These are phyloP conservation scores for Ceratina australensis DNA, from an alignment of 1,140 invertebrate species.

Conservation along the genomic window DNA sequence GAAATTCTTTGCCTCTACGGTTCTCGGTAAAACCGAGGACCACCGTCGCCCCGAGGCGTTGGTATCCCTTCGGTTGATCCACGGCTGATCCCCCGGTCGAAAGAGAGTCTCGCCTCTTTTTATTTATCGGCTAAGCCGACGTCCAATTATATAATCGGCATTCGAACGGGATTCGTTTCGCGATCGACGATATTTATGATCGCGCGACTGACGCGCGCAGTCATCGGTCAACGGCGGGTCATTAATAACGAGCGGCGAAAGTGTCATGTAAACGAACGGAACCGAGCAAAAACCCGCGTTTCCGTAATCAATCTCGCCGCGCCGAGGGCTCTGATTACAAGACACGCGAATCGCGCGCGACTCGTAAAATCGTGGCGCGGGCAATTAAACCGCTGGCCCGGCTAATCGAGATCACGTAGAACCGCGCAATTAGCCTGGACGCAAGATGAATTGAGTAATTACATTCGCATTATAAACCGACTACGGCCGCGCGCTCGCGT, in stretches of 20 bases:
- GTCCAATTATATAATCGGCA: slow-evolving; percentile 16
- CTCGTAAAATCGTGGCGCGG: slow-evolving; percentile 51
- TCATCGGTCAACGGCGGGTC: neutral
- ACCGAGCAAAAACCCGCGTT: slow-evolving; percentile 10
- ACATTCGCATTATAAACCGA: slow-evolving; percentile 56
- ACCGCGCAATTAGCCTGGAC: slow-evolving; percentile 40
- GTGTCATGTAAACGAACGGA: slow-evolving; percentile 20
- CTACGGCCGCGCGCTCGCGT: neutral
- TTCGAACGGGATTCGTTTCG: neutral
- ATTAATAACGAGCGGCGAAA: slow-evolving; percentile 18
- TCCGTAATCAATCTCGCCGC: slow-evolving; percentile 53
- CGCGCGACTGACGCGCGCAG: neutral
- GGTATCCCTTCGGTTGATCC: slow-evolving; percentile 65
- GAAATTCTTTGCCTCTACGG: slow-evolving; percentile 73
- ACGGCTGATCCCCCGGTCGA: slow-evolving; percentile 37
- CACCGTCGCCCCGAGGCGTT: slow-evolving; percentile 61
- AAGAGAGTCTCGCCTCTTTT: slow-evolving; percentile 27
- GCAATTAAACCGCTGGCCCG: slow-evolving; percentile 46
- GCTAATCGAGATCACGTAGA: slow-evolving; percentile 53
- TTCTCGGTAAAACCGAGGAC: slow-evolving; percentile 70
- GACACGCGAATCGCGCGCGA: slow-evolving; percentile 52
- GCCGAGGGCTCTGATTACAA: slow-evolving; percentile 48
- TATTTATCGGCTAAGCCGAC: slow-evolving; percentile 34
- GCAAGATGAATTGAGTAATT: slow-evolving; percentile 61
- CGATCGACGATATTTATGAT: neutral